phyloP scores from a whole-genome alignment of 1,140 invertebrate genomes.

The Apocrypta bakeri region DNA sequence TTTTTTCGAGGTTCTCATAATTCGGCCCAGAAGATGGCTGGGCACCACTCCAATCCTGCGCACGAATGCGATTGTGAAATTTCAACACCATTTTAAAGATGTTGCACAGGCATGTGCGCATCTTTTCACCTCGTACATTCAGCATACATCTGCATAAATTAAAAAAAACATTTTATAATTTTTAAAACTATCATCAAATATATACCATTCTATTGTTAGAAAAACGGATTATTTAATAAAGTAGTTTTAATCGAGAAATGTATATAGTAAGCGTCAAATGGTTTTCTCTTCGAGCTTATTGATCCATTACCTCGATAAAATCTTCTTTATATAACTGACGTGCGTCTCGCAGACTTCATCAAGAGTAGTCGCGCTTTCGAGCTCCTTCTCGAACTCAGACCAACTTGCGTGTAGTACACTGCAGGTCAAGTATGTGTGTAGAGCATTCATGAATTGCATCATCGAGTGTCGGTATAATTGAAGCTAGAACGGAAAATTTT shows the following conservation, averaged over 20 bases:
- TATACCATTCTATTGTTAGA: no score
- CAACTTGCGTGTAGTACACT: conserved; percentile 82
- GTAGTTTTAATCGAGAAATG: background rate
- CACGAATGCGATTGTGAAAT: conserved; percentile 78
- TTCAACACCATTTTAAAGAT: conserved; percentile 82
- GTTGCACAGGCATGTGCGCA: conserved; percentile 79
- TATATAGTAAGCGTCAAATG: conserved; percentile 32
- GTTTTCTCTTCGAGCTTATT: background rate
- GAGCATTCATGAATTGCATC: conserved; percentile 81
- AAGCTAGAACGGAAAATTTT: conserved; percentile 64
- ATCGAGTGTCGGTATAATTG: conserved; percentile 83
- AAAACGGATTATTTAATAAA: background rate
- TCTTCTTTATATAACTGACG: conserved; percentile 82
- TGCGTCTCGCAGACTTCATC: conserved; percentile 82
- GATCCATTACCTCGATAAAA: conserved; percentile 75
- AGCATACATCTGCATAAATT: conserved; percentile 78
- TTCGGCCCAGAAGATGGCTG: conserved; percentile 57
- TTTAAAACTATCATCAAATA: no score
- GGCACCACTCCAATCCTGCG: conserved; percentile 60
- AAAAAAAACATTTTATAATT: background rate
- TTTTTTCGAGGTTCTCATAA: conserved; percentile 65
- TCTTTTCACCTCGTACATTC: conserved; percentile 79
- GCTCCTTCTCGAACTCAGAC: conserved; percentile 80
- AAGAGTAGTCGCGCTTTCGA: conserved; percentile 78
- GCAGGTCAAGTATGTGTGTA: conserved; percentile 83